A percentile compares a stretch with the other conserved stretches of the same genome.
Evolutionary conservation across 2,113 vertebrate genomes (phyloP).

Genomic region (Myrmophylax atrothorax): DNA sequence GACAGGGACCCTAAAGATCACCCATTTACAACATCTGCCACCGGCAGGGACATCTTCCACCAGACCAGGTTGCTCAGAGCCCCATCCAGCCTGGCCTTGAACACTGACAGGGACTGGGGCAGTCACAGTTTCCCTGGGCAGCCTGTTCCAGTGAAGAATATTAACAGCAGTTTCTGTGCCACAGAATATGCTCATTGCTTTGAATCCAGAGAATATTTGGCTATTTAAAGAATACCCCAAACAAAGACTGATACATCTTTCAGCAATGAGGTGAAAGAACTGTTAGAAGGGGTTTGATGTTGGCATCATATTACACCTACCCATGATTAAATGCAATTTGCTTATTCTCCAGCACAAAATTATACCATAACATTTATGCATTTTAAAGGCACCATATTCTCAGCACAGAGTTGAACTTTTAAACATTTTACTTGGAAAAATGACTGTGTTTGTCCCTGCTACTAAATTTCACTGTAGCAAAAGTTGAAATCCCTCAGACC

Average conservation of each 20-base stretch:
- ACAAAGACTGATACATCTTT: not conserved
- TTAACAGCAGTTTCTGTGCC: not conserved
- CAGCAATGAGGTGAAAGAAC: not conserved
- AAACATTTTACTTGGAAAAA: not conserved
- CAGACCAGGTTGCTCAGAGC: not conserved
- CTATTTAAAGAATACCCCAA: not conserved
- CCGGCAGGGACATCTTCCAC: not conserved
- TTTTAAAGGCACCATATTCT: not conserved
- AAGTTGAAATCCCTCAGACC: not conserved
- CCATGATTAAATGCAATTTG: not conserved
- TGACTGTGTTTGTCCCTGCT: not conserved
- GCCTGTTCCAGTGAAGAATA: not conserved
- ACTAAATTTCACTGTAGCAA: not conserved
- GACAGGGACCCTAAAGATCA: not conserved
- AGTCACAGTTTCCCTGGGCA: not conserved
- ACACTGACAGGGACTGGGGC: not conserved
- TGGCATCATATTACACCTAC: not conserved
- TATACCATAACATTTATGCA: fast-evolving
- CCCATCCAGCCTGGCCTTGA: not conserved
- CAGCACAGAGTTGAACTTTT: not conserved
- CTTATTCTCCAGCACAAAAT: not conserved
- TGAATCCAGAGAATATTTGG: not conserved
- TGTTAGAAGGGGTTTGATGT: not conserved
- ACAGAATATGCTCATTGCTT: not conserved
- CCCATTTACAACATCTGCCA: not conserved